Conservation (phyloP, 2,113 vertebrate species). For the Odobenus rosmarus region DNA sequence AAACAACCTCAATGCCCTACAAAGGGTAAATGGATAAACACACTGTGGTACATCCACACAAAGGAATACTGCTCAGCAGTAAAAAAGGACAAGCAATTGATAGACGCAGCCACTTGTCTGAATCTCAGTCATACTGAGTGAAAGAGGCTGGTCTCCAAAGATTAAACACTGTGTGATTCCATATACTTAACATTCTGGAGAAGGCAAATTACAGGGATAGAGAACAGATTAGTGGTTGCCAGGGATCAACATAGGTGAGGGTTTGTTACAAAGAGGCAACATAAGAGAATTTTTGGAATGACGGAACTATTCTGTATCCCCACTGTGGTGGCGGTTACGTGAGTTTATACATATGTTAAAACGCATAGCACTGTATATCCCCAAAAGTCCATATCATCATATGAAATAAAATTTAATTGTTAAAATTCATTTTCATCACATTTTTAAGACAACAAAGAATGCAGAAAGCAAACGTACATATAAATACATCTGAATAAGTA, state of each 20-base stretch:
- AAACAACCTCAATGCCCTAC: not conserved
- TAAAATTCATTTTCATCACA: not conserved
- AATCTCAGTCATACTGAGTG: not conserved
- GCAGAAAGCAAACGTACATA: not conserved
- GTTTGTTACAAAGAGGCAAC: not conserved
- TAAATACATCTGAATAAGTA: not conserved
- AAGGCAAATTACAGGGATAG: not conserved
- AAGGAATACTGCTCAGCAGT: not conserved
- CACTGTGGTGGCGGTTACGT: not conserved
- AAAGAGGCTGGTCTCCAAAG: not conserved
- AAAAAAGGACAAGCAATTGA: not conserved
- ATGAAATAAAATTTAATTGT: not conserved
- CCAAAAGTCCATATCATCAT: not conserved
- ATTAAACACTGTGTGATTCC: not conserved
- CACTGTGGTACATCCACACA: not conserved
- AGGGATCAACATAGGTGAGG: not conserved
- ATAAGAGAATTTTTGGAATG: not conserved
- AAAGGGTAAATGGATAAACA: not conserved
- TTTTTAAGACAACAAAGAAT: not conserved
- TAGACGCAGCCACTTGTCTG: fast-evolving
- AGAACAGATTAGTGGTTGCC: not conserved
- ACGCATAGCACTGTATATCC: not conserved
- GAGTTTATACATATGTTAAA: not conserved
- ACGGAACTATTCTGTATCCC: not conserved
- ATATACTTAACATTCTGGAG: not conserved